phyloP scores from a whole-genome alignment of 2,888 invertebrate genomes.

The Himalopsyche anomala region DNA sequence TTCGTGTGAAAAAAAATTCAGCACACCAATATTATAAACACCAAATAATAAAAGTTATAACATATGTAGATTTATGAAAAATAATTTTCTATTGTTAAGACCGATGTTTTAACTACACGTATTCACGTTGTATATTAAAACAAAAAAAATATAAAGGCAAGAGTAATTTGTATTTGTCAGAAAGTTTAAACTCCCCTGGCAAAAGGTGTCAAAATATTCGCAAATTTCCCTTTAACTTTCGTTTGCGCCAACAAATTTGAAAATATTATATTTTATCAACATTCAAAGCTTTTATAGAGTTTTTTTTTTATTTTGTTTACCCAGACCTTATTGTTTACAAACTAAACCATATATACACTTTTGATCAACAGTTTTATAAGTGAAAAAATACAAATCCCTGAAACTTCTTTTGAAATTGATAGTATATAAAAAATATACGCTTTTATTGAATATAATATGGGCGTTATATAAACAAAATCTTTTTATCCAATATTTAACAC shows the following conservation, averaged over 20 bases:
- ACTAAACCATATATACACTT: conserved; percentile 1
- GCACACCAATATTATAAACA: too few species aligned
- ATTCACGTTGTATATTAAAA: not conserved
- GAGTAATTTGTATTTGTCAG: not conserved
- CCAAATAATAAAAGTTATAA: too few species aligned
- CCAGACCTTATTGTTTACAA: conserved; percentile 22
- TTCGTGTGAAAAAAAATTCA: too few species aligned
- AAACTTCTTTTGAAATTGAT: too few species aligned
- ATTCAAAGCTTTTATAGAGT: conserved; percentile 7
- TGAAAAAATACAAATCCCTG: not conserved
- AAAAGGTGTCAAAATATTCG: conserved; percentile 19
- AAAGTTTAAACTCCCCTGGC: conserved; percentile 27
- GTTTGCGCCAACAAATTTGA: conserved; percentile 30
- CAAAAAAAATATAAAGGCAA: not conserved
- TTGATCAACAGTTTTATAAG: conserved; percentile 1
- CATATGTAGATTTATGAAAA: too few species aligned
- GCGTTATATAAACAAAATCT: too few species aligned
- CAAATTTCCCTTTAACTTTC: not conserved
- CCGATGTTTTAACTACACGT: too few species aligned
- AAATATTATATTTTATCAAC: conserved; percentile 34
- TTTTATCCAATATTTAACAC: too few species aligned
- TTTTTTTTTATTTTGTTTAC: conserved; percentile 28
- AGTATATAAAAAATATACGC: too few species aligned
- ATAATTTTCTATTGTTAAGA: too few species aligned
- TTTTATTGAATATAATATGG: not conserved